These are phyloP conservation scores for Dendroctonus valens DNA, from an alignment of 1,140 invertebrate genomes.

Conservation along the genomic window DNA sequence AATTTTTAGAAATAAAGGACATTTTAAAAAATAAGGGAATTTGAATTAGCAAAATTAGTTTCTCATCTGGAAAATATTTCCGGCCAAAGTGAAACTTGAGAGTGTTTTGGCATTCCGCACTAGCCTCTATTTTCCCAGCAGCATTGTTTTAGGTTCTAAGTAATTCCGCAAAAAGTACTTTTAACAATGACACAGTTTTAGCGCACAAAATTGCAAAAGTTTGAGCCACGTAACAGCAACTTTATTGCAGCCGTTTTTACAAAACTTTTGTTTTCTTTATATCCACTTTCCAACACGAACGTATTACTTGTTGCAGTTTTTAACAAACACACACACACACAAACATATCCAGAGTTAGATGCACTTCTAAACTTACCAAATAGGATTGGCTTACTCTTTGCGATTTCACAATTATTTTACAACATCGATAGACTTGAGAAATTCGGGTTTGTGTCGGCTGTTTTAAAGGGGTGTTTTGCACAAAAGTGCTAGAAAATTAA, in stretches of 20 bases:
- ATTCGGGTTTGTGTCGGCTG: background rate
- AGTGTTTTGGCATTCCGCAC: too few relatives aligned
- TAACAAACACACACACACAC: slow-evolving; percentile 4
- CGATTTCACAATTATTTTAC: too few relatives aligned
- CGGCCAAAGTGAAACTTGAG: too few relatives aligned
- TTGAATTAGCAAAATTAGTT: too few relatives aligned
- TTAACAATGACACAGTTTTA: slow-evolving; percentile 23
- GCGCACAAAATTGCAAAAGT: slow-evolving; percentile 23
- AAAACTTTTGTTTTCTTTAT: slow-evolving; percentile 12
- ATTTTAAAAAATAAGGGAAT: too few relatives aligned
- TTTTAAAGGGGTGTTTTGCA: background rate
- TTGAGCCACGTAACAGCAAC: slow-evolving; percentile 15
- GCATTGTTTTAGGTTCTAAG: background rate
- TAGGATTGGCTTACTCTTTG: background rate
- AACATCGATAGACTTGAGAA: too few relatives aligned
- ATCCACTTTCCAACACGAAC: slow-evolving; percentile 14
- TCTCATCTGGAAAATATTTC: too few relatives aligned
- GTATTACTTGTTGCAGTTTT: slow-evolving; percentile 27
- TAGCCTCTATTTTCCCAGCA: too few relatives aligned
- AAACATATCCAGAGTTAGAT: background rate
- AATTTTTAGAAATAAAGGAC: too few relatives aligned
- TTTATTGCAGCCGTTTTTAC: slow-evolving; percentile 19
- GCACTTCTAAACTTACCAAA: slow-evolving; percentile 6
- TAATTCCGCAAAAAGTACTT: slow-evolving; percentile 9
- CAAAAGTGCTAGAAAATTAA: background rate